A percentile compares a stretch with the other conserved stretches of the same genome.
These are phyloP conservation scores for Ceratina japonica DNA, from an alignment of 1,140 invertebrate genomes.

Conservation along the genomic window DNA sequence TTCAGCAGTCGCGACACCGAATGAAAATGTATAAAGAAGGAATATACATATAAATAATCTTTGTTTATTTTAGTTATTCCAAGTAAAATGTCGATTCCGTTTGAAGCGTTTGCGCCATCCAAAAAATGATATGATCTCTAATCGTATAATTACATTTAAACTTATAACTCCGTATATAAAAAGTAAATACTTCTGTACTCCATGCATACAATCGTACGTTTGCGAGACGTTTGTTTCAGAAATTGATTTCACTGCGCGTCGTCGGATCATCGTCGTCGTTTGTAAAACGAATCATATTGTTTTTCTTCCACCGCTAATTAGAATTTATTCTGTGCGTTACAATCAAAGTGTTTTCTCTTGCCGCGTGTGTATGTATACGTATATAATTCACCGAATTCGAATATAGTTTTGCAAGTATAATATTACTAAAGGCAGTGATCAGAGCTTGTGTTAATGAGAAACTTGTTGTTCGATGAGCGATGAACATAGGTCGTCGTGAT, in stretches of 20 bases:
- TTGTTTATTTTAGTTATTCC: slow-evolving; percentile 4
- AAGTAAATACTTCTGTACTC: slow-evolving; percentile 35
- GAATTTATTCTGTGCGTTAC: neutral
- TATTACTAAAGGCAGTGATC: slow-evolving; percentile 62
- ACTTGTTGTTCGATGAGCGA: slow-evolving; percentile 42
- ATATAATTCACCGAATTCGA: slow-evolving; percentile 40
- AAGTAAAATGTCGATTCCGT: neutral
- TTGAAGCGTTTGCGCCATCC: too few relatives aligned
- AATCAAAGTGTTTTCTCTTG: neutral
- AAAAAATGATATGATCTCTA: slow-evolving; percentile 26
- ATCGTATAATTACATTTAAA: slow-evolving; percentile 10
- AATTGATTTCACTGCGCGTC: neutral
- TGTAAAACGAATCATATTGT: neutral
- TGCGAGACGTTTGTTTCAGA: neutral
- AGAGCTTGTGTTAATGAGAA: slow-evolving; percentile 57
- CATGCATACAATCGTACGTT: slow-evolving; percentile 34
- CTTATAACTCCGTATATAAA: slow-evolving; percentile 28
- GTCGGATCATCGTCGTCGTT: neutral
- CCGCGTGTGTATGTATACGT: slow-evolving; percentile 20
- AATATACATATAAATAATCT: slow-evolving; percentile 1
- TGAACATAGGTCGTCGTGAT: slow-evolving; percentile 22
- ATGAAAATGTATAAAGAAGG: slow-evolving; percentile 1
- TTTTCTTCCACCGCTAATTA: too few relatives aligned
- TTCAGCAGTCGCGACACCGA: neutral
- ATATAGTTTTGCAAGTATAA: slow-evolving; percentile 30